Base-by-base conservation (phyloP, 2,797 vertebrate species). In the Catostomus latipinnis region DNA sequence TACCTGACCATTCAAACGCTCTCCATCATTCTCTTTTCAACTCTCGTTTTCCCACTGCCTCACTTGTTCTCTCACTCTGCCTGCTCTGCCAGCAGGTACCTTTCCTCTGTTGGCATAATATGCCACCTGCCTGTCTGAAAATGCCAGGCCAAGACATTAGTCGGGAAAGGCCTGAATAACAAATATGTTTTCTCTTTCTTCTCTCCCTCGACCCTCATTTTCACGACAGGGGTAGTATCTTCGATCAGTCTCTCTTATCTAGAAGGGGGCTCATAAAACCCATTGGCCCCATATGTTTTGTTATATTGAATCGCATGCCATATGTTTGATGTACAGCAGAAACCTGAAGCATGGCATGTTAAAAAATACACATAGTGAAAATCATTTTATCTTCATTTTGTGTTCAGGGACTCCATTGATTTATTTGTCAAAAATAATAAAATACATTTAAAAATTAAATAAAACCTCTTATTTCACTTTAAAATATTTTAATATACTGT, bases 1-100 rank as follows among this genome's bases (percentile, higher is more conserved):
- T 88, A 87, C 85, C 87, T 89, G 88, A 89, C 88, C 88, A 89
- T 88, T 89, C 85, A 88, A 88, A 89, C 74, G 80, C 83, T 89
- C 87, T 90, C 87, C 83, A 88, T 87, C 84, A 87, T 83, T 86
- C 83, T 80, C 76, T 80, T 86, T 84, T 84, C 80, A 81, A 83
- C 82, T 85, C 83, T 82, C 56, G 60, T 80, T 80, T 85, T 82
- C 79, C 83, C 70, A 54, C 71, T 2, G 1, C 18, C 22, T 79
- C 72, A 83, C 83, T 80, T 83, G 70, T 78, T 79, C 80, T 83
- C 83, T 85, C 65, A 63, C 34, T 34, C 72, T 82, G 80, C 82
- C 78, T 81, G 69, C 76, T 60, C 71, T 82, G 86, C 86, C 86
- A 88, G 87, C 83, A 83, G 86, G 87, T 83, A 78, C 71, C 71